Base-by-base conservation (phyloP, 2,888 invertebrate genomes). In the Cerastis leucographa region DNA sequence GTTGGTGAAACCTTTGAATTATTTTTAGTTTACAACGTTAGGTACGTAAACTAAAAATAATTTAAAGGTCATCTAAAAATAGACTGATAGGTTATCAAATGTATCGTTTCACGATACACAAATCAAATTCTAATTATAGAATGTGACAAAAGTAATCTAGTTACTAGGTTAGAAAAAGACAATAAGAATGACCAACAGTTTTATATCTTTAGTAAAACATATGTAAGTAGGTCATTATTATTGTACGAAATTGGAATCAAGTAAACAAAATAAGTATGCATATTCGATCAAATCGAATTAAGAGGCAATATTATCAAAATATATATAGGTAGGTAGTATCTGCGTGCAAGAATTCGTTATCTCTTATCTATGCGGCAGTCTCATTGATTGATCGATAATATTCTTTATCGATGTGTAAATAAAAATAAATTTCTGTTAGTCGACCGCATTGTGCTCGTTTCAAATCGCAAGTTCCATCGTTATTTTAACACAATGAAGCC, bases 401-500 rank as follows among this genome's bases (percentile, higher is more conserved):
- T 85, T 80, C 76, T 78, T 89, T 91, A 90, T 91, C 88, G 87
- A 89, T 90, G 80, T 83, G 85, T 89, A 88, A 91, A 90, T 88
- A 91, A 93, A 93, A 92, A 91, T 91, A 90, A 91, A 92, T 91
- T 90, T 89, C 87, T 94, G 92, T 94, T 92, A 93, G 94, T 93
- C 92, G 91, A 93, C 89, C 90, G 90, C 91, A 94, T 92, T 93
- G 92, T 93, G 91, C 91, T 93, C 91, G 92, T 92, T 94, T 94
- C 94, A 94, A 94, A 94, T 94, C 91, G n/a, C 91, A 91, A 93
- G 93, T 92, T 94, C 92, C 93, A 93, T 95, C 94, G 95, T 95
- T 95, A 96, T 94, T 95, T 94, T 93, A 96, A 95, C 95, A 96
- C 96, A 96, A 96, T 96, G 95, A 94, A 95, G 95, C 96, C 96